Percentiles rank a stretch among this genome's conserved stretches.
Conservation (phyloP, 2,797 vertebrate species). For the Tangara arthus region DNA sequence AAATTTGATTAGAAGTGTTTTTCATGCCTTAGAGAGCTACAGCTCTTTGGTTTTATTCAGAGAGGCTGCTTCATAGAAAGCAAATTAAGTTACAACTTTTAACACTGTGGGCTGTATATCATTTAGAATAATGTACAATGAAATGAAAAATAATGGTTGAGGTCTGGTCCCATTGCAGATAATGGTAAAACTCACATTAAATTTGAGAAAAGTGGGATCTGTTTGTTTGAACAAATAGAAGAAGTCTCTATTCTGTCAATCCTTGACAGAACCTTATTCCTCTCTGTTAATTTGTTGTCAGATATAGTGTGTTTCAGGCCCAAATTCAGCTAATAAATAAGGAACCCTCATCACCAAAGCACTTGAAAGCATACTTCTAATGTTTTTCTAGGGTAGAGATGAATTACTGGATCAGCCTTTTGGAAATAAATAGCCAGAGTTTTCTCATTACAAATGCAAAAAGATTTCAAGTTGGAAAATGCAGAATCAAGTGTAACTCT, state of each 20-base stretch:
- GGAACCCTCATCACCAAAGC: not conserved
- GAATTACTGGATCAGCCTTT: conserved; percentile 24
- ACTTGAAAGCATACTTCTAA: conserved; percentile 42
- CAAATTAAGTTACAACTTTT: conserved; percentile 43
- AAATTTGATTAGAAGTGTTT: not conserved
- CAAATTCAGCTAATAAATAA: conserved; percentile 38
- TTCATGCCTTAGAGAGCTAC: not conserved
- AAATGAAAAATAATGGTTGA: conserved; percentile 37
- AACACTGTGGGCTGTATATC: not conserved
- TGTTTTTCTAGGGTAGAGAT: conserved; percentile 37
- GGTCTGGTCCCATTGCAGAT: not conserved
- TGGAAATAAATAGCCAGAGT: conserved; percentile 26
- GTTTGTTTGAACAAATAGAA: conserved; percentile 11
- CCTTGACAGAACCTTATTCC: conserved; percentile 23
- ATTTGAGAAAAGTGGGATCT: not conserved
- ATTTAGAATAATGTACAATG: conserved; percentile 8
- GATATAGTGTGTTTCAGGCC: not conserved
- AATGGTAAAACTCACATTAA: conserved; percentile 22
- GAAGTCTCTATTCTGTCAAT: conserved; percentile 1
- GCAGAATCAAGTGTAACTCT: not conserved
- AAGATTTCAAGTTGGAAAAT: conserved; percentile 20
- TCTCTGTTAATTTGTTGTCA: conserved; percentile 26
- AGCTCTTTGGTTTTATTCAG: conserved; percentile 1
- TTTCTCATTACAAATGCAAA: conserved; percentile 18
- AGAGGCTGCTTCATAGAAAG: not conserved